phyloP scores from a whole-genome alignment of 2,797 vertebrate genomes.

The Coregonus sp. region DNA sequence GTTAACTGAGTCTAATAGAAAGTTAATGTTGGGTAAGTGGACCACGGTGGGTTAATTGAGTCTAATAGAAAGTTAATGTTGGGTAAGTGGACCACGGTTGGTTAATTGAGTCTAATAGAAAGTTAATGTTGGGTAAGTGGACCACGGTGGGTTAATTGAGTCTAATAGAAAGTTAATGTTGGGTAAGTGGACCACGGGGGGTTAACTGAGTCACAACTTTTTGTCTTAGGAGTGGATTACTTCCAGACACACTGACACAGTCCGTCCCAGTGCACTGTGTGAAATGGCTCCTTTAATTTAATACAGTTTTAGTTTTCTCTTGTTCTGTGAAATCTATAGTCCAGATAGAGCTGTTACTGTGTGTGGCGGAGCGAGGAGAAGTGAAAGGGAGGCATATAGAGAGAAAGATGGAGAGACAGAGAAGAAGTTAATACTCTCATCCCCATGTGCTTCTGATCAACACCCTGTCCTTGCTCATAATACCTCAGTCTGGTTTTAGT shows the following conservation, averaged over 20 bases:
- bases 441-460: constrained; percentile 40
- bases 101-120: background rate
- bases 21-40: no score
- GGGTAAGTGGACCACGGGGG: no score
- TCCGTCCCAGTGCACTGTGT: background rate
- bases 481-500: background rate
- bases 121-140: no score
- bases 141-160: background rate
- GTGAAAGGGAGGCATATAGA: constrained; percentile 6
- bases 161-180: background rate
- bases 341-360: background rate
- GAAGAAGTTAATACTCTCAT: background rate
- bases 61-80: background rate
- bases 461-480: background rate
- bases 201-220: constrained; percentile 7
- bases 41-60: background rate
- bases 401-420: constrained; percentile 2
- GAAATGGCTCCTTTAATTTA: constrained; percentile 11
- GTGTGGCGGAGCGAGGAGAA: background rate
- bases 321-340: background rate
- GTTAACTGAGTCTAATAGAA: background rate
- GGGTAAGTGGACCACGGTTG: no score
- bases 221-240: background rate
- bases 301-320: constrained; percentile 1
- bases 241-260: background rate